A percentile compares a stretch with the other conserved stretches of the same genome.
These are phyloP conservation scores for Phataginus tricuspis DNA, from an alignment of 2,797 vertebrate genomes.

Conservation along the genomic window DNA sequence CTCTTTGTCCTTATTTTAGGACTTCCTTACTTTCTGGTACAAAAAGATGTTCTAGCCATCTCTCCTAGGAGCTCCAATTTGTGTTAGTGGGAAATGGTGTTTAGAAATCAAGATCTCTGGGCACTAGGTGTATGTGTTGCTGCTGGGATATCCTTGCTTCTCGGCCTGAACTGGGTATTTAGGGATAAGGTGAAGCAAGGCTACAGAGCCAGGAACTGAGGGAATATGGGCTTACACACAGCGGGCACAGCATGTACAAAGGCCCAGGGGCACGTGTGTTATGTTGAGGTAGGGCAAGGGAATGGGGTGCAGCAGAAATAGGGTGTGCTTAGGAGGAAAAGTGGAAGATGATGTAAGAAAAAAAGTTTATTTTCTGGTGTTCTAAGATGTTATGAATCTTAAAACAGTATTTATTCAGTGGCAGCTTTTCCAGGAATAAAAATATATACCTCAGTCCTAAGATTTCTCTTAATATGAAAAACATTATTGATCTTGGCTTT, in stretches of 20 bases:
- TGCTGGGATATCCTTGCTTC: background rate
- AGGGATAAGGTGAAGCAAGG: background rate
- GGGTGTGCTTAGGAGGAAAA: background rate
- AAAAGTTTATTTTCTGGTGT: background rate
- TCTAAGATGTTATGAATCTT: background rate
- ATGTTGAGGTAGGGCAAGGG: no score
- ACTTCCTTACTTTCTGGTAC: background rate
- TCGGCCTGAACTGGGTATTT: background rate
- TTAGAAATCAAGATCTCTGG: background rate
- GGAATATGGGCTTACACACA: fast-evolving
- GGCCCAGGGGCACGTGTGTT: background rate
- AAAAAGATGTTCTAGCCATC: background rate
- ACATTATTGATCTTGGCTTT: background rate
- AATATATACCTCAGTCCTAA: background rate
- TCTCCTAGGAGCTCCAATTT: background rate
- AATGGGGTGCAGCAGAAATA: background rate
- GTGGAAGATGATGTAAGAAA: background rate
- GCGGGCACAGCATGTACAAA: background rate
- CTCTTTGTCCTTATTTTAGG: background rate
- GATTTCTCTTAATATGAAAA: background rate
- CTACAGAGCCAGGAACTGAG: background rate
- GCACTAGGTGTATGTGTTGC: fast-evolving
- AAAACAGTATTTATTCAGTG: background rate
- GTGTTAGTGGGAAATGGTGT: background rate
- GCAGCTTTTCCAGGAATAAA: background rate